Evolutionary conservation across 2,888 invertebrate species (phyloP), one percentile per base, ranked within the genome.

Genomic region (Bellardia bayeri): DNA sequence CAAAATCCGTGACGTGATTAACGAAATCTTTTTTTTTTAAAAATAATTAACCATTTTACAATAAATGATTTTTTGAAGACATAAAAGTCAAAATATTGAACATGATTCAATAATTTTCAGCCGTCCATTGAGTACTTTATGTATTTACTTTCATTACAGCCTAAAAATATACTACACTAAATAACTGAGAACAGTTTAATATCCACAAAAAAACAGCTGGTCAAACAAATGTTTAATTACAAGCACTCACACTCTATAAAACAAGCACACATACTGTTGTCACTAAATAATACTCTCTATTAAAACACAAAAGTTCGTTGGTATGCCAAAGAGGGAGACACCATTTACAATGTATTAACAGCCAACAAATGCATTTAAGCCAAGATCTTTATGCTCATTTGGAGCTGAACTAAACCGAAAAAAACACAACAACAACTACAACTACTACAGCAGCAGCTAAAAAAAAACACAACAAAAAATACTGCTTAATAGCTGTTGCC

Each of bases 301-400:
- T 66, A 4, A 56, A 23, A 9, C 14, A 56, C 2, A 56, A 56
- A 56, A 9, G 23, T 9, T 56, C 56, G 23, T 56, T 23, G 8
- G 16, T 49, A 51, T 42, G 23, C 23, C 54, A 74, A 64, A 49
- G 66, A 45, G 66, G 58, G 66, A 82, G 66, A 58, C 30, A 75
- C 16, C 64, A 23, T 23, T 23, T 37, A 11, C 42, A 45, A 45
- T 45, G 13, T 45, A 13, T 13, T 13, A 45, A 45, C 9, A 49
- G 49, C 56, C 74, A 71, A 56, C 61, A 78, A 83, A 72, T 85
- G 84, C 81, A 79, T 85, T 87, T 82, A 82, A 87, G 87, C 85
- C 85, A 85, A 85, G 85, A 85, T 87, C 79, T 82, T 49, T 82
- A 30, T 51, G 16, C 82, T 84, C 84, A 78, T 74, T 84, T 74